Evolutionary conservation across 2,113 vertebrate species (phyloP).

Genomic region (Leucosticte australis): DNA sequence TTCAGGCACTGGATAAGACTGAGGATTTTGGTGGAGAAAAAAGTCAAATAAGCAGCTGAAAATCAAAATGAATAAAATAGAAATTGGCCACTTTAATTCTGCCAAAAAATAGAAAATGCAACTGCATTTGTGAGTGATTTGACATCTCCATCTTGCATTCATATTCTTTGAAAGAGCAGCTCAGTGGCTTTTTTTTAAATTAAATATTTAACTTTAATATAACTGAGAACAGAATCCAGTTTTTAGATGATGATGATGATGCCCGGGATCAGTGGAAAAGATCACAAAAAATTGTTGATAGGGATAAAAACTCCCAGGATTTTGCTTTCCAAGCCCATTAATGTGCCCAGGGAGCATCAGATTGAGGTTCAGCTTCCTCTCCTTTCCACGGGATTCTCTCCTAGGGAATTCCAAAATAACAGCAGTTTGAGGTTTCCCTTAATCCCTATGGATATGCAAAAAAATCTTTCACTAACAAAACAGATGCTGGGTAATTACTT

Average conservation of each 20-base stretch:
- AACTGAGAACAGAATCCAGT: not conserved
- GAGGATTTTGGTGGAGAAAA: not conserved
- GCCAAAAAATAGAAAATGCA: not conserved
- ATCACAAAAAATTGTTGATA: too few relatives aligned
- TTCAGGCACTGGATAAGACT: accelerated
- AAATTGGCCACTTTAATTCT: not conserved
- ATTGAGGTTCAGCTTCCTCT: accelerated
- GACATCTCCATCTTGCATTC: not conserved
- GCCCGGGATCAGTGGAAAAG: not conserved
- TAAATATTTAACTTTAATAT: not conserved
- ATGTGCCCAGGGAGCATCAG: too few relatives aligned
- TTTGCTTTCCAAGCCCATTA: not conserved
- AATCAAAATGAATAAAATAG: not conserved
- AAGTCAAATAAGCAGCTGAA: not conserved
- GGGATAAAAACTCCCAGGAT: not conserved
- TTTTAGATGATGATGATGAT: not conserved
- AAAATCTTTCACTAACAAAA: not conserved
- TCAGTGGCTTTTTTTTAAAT: not conserved
- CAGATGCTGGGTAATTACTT: not conserved
- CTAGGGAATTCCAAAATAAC: not conserved
- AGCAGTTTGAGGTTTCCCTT: not conserved
- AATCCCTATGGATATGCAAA: not conserved
- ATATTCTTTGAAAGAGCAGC: not conserved
- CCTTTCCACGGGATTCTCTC: not conserved
- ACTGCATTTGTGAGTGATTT: not conserved